These are phyloP conservation scores for Pherbina coryleti DNA, from an alignment of 2,888 invertebrate species.

Conservation along the genomic window DNA sequence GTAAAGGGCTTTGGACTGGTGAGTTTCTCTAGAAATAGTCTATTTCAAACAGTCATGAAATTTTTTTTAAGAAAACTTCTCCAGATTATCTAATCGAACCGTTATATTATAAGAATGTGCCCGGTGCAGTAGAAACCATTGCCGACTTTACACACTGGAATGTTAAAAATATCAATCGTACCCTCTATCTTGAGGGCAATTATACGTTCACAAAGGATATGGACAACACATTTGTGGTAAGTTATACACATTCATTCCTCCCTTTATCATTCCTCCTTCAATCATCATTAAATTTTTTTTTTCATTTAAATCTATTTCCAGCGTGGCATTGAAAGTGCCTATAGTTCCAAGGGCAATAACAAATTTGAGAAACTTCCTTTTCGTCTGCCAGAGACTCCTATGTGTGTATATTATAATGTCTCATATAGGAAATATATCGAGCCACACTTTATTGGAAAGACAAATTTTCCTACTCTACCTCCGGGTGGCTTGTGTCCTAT, in stretches of 20 bases:
- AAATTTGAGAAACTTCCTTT: background rate
- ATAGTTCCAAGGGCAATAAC: background rate
- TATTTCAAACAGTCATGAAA: too few species aligned
- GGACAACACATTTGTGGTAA: conserved; percentile 13
- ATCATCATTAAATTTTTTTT: background rate
- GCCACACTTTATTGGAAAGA: conserved; percentile 15
- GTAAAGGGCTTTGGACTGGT: background rate
- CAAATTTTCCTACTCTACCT: conserved; percentile 39
- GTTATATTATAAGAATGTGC: background rate
- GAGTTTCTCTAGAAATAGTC: background rate
- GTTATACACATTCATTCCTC: too few species aligned
- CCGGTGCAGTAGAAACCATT: background rate
- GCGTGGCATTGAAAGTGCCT: background rate
- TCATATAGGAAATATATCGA: conserved; percentile 36
- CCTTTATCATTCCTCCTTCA: background rate
- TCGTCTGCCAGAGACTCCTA: background rate
- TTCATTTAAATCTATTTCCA: background rate
- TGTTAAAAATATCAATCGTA: background rate
- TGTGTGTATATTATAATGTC: conserved; percentile 37
- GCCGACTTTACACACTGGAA: conserved; percentile 1
- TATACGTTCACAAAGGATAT: background rate
- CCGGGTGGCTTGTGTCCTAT: conserved; percentile 43
- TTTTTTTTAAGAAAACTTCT: background rate
- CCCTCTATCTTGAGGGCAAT: background rate
- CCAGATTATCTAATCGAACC: background rate